These are phyloP conservation scores for Rhynchopsitta pachyrhyncha DNA, from an alignment of 2,113 vertebrate species.

Conservation along the genomic window DNA sequence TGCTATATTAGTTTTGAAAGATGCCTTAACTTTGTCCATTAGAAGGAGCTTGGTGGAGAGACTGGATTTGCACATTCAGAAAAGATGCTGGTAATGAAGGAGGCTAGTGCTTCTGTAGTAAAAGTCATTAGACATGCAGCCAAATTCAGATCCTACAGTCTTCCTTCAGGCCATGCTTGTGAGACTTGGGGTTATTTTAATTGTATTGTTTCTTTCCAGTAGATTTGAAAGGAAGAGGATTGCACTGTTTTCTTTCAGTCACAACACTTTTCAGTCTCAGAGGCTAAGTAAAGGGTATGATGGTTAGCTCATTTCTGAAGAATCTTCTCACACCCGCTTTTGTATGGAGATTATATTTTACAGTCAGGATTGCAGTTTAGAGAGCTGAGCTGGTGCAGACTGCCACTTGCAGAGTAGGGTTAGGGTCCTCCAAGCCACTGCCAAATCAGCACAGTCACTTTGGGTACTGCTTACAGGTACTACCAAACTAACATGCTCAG, in stretches of 20 bases:
- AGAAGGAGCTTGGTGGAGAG: not conserved
- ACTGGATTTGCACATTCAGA: not conserved
- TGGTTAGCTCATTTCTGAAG: not conserved
- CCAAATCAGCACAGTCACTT: not conserved
- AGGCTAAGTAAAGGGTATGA: not conserved
- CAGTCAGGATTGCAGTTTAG: not conserved
- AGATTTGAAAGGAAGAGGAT: slow-evolving; percentile 13
- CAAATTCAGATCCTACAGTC: slow-evolving; percentile 76
- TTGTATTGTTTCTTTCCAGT: slow-evolving; percentile 77
- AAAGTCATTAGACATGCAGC: slow-evolving; percentile 73
- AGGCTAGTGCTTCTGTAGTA: not conserved
- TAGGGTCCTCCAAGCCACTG: not conserved
- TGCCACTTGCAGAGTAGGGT: not conserved
- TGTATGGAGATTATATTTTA: not conserved
- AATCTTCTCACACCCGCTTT: not conserved
- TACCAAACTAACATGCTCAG: not conserved
- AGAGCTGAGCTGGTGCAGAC: not conserved
- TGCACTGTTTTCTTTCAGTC: not conserved
- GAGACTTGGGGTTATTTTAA: slow-evolving; percentile 76
- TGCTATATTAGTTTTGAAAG: not conserved
- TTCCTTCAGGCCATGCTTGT: slow-evolving; percentile 73
- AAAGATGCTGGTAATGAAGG: not conserved
- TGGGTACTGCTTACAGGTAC: not conserved
- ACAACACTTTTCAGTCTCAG: not conserved
- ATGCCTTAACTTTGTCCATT: not conserved